Conservation (phyloP, 92 coral and sea anemone genomes). For the Umimayanthus chanpuru region DNA sequence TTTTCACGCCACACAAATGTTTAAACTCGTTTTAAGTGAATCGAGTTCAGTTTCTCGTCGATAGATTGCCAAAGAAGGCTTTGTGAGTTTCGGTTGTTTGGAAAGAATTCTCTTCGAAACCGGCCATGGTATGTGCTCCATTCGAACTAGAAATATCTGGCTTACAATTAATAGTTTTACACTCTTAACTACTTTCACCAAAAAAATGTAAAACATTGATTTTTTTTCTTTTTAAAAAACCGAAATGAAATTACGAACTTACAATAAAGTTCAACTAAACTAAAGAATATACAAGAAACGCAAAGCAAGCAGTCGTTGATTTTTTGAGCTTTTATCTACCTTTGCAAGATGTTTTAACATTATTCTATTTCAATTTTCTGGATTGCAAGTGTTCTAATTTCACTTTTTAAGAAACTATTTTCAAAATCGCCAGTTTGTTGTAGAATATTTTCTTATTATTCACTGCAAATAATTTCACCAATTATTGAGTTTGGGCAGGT, state of each 20-base stretch:
- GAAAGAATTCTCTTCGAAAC: background rate
- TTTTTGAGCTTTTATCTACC: background rate
- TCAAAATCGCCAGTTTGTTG: background rate
- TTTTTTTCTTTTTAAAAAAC: background rate
- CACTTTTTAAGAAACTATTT: background rate
- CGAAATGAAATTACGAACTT: background rate
- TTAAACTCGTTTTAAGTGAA: background rate
- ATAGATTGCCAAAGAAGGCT: background rate
- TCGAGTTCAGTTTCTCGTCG: background rate
- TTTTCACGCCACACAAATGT: background rate
- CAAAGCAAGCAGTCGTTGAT: background rate
- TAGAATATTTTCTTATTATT: slow-evolving; percentile 5
- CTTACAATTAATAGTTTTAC: background rate
- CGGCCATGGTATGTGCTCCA: too few species aligned
- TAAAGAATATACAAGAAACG: background rate
- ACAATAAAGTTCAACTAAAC: background rate
- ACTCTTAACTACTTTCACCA: background rate
- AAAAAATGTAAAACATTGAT: background rate
- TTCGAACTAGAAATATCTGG: background rate
- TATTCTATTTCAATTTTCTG: background rate
- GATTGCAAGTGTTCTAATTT: background rate
- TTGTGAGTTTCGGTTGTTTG: background rate
- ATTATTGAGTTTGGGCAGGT: slow-evolving; percentile 12
- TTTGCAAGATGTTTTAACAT: background rate
- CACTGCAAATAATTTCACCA: slow-evolving; percentile 12